phyloP scores from a whole-genome alignment of 2,797 vertebrate species.

The Siniperca obscura region DNA sequence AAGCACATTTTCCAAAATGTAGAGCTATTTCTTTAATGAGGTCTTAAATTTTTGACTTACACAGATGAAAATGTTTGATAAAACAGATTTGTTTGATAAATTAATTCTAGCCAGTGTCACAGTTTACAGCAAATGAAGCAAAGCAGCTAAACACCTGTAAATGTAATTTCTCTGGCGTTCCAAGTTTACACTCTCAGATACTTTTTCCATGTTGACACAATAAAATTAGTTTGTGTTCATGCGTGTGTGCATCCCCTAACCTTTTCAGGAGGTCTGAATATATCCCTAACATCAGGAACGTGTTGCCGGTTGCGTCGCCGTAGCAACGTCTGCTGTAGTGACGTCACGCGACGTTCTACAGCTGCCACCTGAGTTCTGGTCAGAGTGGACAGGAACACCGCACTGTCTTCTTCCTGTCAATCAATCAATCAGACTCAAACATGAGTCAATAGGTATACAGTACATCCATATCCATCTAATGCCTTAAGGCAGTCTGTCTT shows the following conservation, averaged over 20 bases:
- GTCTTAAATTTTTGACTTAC: background rate
- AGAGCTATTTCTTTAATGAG: background rate
- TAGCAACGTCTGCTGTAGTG: slow-evolving; percentile 90
- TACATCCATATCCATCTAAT: background rate
- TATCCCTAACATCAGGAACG: slow-evolving; percentile 95
- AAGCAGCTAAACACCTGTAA: background rate
- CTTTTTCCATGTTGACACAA: background rate
- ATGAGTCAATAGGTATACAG: background rate
- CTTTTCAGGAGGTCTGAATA: slow-evolving; percentile 89
- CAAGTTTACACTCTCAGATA: background rate
- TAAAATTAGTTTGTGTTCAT: background rate
- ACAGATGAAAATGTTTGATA: background rate
- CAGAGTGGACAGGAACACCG: slow-evolving; percentile 91
- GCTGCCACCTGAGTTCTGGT: slow-evolving; percentile 94
- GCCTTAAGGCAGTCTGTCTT: background rate
- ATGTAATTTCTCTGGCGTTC: background rate
- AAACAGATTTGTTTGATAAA: background rate
- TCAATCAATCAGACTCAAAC: background rate
- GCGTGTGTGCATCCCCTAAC: slow-evolving; percentile 24
- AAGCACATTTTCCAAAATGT: background rate
- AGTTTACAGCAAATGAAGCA: background rate
- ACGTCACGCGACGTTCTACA: slow-evolving; percentile 90
- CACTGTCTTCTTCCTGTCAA: slow-evolving; percentile 88
- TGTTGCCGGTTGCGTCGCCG: slow-evolving; percentile 92
- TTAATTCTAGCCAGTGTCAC: background rate